These are phyloP conservation scores for Drosophila pectinifera DNA, from an alignment of 1,140 invertebrate species.

Conservation along the genomic window DNA sequence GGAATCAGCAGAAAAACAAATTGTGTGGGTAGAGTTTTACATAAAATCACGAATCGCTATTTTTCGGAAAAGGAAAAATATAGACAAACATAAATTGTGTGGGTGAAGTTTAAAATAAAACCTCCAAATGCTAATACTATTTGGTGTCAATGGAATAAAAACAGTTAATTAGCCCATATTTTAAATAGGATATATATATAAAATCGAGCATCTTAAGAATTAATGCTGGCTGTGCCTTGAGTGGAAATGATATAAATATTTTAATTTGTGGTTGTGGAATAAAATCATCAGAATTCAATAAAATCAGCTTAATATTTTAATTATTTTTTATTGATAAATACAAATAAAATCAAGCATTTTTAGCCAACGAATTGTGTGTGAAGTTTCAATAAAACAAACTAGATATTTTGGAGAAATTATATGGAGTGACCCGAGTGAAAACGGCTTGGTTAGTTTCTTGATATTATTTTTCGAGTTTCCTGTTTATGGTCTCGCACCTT, in stretches of 20 bases:
- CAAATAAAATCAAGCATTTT: background rate
- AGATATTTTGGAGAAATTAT: conserved; percentile 8
- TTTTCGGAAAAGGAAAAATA: too few species aligned
- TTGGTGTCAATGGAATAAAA: too few species aligned
- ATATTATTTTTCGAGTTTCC: conserved; percentile 26
- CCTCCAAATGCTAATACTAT: background rate
- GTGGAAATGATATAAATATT: too few species aligned
- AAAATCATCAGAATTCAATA: too few species aligned
- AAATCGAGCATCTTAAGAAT: too few species aligned
- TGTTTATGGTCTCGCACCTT: conserved; percentile 34
- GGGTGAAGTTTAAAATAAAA: background rate
- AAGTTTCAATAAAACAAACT: background rate
- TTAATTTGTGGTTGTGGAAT: too few species aligned
- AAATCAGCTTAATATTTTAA: too few species aligned
- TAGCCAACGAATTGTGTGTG: background rate
- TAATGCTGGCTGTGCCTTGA: too few species aligned
- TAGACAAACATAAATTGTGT: too few species aligned
- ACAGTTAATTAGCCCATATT: too few species aligned
- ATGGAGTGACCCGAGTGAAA: conserved; percentile 56
- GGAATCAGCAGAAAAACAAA: conserved; percentile 14
- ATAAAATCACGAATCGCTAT: too few species aligned
- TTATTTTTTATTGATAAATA: too few species aligned
- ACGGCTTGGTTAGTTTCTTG: conserved; percentile 34
- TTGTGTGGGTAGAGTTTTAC: conserved; percentile 24
- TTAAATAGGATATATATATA: background rate